A percentile compares a stretch with the other conserved stretches of the same genome.
Conservation (phyloP, 2,888 invertebrate species). For the Dusona sp. region DNA sequence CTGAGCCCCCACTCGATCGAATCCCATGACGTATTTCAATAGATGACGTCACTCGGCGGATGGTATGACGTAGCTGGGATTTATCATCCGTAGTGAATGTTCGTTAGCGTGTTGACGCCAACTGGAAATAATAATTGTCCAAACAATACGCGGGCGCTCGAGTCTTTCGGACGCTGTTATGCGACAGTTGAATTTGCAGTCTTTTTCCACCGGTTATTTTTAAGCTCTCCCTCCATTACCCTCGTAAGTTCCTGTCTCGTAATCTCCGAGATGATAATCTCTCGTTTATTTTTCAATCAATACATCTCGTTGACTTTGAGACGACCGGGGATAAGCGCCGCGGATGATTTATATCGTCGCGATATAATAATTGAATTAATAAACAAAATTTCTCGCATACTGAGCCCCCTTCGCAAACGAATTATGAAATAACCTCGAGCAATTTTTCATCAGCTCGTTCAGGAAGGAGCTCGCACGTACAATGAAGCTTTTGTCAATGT, state of each 20-base stretch:
- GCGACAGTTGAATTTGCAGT: background rate
- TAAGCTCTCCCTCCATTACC: background rate
- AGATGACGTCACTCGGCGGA: slow-evolving; percentile 20
- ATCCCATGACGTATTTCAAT: slow-evolving; percentile 1
- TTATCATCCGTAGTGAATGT: background rate
- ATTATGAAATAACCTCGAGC: background rate
- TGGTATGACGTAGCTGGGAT: slow-evolving; percentile 10
- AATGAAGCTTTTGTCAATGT: background rate
- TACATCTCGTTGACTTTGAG: slow-evolving; percentile 13
- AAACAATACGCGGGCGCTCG: background rate
- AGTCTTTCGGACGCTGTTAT: background rate
- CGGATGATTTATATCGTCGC: background rate
- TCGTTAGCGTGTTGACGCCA: background rate
- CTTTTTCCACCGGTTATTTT: background rate
- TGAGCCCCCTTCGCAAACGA: background rate
- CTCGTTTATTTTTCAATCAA: slow-evolving; percentile 5
- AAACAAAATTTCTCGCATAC: background rate
- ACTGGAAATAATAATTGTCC: background rate
- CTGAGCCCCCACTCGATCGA: slow-evolving; percentile 7
- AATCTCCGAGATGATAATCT: background rate
- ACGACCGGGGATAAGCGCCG: background rate
- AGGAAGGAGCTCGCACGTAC: background rate
- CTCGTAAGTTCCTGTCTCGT: background rate
- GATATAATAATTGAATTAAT: background rate
- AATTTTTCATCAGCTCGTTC: background rate